These are phyloP conservation scores for Poecilobothrus nobilitatus DNA, from an alignment of 2,888 invertebrate species.

Conservation along the genomic window DNA sequence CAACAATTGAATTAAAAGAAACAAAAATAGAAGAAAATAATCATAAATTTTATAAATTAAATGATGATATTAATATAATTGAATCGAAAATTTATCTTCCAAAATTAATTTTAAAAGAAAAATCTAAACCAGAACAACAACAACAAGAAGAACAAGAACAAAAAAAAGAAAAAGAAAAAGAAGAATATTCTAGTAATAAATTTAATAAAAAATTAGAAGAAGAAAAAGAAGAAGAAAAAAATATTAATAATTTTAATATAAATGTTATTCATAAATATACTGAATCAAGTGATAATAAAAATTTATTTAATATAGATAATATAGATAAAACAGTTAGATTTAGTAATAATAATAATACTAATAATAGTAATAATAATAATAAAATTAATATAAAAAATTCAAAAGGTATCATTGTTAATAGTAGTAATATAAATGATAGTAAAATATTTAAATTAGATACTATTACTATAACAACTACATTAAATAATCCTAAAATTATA, in stretches of 20 bases:
- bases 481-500: slow-evolving; percentile 1
- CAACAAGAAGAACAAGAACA: background rate
- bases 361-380: background rate
- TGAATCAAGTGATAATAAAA: background rate
- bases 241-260: background rate
- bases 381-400: background rate
- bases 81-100: background rate
- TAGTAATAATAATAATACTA: background rate
- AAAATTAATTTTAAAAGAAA: background rate
- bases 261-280: background rate
- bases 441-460: slow-evolving; percentile 9
- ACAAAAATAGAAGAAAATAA: background rate
- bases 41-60: background rate
- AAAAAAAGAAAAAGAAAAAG: too few species aligned
- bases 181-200: background rate
- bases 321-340: background rate
- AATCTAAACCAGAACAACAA: background rate
- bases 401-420: background rate
- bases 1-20: background rate
- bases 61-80: background rate
- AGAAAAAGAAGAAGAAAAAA: slow-evolving; percentile 6
- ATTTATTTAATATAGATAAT: background rate
- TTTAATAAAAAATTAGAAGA: background rate
- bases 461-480: slow-evolving; percentile 10
- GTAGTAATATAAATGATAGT: background rate